Evolutionary conservation across 2,888 invertebrate species (phyloP).

Genomic region (Tenthredo distinguenda): DNA sequence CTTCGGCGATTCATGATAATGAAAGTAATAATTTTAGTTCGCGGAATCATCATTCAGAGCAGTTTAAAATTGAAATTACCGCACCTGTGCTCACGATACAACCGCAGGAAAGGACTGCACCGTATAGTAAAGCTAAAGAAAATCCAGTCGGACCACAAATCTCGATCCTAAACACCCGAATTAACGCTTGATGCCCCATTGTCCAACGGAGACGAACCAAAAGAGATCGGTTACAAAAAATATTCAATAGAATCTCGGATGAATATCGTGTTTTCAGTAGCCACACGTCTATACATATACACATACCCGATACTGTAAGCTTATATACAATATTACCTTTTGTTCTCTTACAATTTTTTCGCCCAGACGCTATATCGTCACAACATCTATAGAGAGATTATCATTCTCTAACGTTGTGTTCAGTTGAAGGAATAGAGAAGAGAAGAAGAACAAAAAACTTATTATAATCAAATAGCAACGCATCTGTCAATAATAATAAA

Average conservation of each 20-base stretch:
- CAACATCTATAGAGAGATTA: background rate
- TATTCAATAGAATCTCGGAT: constrained; percentile 38
- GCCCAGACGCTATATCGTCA: background rate
- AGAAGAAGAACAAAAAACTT: background rate
- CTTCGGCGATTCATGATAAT: background rate
- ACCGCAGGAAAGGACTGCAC: constrained; percentile 32
- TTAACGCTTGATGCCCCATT: constrained; percentile 53
- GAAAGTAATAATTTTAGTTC: constrained; percentile 6
- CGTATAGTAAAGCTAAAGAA: constrained; percentile 9
- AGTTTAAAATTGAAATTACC: constrained; percentile 28
- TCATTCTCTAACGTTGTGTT: constrained; percentile 1
- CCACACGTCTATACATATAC: constrained; percentile 17
- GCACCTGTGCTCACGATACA: constrained; percentile 43
- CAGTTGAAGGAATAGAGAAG: background rate
- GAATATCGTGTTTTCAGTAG: constrained; percentile 42
- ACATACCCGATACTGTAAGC: background rate
- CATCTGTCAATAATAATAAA: background rate
- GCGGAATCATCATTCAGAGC: background rate
- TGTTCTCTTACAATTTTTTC: constrained; percentile 27
- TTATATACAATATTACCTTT: constrained; percentile 22
- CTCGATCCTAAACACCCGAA: constrained; percentile 49
- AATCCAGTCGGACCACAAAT: constrained; percentile 40
- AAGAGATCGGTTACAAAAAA: constrained; percentile 37
- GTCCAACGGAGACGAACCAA: constrained; percentile 48
- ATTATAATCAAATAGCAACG: background rate